phyloP scores from a whole-genome alignment of 2,888 invertebrate species.

The Meiosimyza decipiens region DNA sequence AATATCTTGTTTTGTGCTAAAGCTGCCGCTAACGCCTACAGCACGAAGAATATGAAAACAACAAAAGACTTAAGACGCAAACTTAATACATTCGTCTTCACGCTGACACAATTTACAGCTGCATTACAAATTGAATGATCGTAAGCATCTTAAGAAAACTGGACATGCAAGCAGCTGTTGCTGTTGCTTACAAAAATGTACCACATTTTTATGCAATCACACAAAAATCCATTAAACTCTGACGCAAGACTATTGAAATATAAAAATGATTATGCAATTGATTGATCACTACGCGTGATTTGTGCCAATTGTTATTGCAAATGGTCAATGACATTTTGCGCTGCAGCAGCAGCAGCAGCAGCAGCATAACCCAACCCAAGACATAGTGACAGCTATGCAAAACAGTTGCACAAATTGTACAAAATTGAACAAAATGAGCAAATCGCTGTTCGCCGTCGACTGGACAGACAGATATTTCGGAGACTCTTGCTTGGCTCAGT shows the following conservation, averaged over 20 bases:
- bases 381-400: slow-evolving; percentile 10
- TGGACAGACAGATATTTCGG: not conserved
- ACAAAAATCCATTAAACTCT: too few species aligned
- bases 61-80: not conserved
- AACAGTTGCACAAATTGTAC: slow-evolving; percentile 17
- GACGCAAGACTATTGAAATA: not conserved
- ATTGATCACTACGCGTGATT: not conserved
- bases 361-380: not conserved
- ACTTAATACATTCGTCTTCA: not conserved
- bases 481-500: not conserved
- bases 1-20: not conserved
- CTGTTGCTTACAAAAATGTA: not conserved
- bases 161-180: not conserved
- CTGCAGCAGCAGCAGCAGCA: not conserved
- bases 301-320: slow-evolving; percentile 5
- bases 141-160: not conserved
- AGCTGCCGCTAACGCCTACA: not conserved
- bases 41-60: not conserved
- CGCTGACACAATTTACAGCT: not conserved
- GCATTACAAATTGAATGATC: not conserved
- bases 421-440: not conserved
- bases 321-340: slow-evolving; percentile 25
- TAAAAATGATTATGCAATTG: slow-evolving; percentile 22
- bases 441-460: not conserved
- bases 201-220: too few species aligned